A percentile compares a stretch with the other conserved stretches of the same genome.
These are phyloP conservation scores for Metaphire vulgaris DNA, from an alignment of 1,140 invertebrate species.

Conservation along the genomic window DNA sequence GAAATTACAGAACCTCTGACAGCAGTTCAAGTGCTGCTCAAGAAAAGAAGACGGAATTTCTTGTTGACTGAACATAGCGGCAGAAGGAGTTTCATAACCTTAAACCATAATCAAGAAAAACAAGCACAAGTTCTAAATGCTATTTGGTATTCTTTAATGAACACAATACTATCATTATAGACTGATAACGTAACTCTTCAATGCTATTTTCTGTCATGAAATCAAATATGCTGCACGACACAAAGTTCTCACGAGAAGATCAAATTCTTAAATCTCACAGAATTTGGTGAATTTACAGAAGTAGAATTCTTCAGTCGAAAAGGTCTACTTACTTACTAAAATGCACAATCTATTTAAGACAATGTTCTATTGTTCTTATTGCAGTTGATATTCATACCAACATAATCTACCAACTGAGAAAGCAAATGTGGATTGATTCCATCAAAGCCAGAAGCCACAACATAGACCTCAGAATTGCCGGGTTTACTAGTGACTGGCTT, in stretches of 20 bases:
- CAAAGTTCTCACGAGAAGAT: too few relatives aligned
- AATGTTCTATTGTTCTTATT: too few relatives aligned
- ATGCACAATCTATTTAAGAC: too few relatives aligned
- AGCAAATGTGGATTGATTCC: slow-evolving; percentile 51
- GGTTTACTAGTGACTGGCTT: slow-evolving; percentile 86
- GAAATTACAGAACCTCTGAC: slow-evolving; percentile 34
- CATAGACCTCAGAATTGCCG: slow-evolving; percentile 88
- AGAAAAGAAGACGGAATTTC: slow-evolving; percentile 64
- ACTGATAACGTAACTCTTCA: slow-evolving; percentile 1
- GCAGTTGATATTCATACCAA: slow-evolving; percentile 8
- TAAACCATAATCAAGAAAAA: slow-evolving; percentile 23
- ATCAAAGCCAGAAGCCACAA: slow-evolving; percentile 67
- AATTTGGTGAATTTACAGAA: too few relatives aligned
- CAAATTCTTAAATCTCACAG: too few relatives aligned
- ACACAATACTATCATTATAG: neutral
- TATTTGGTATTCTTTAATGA: slow-evolving; percentile 8
- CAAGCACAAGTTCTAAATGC: too few relatives aligned
- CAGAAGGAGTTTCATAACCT: slow-evolving; percentile 28
- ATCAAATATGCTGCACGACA: slow-evolving; percentile 31
- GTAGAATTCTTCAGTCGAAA: too few relatives aligned
- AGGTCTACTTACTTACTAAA: too few relatives aligned
- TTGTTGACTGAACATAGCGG: slow-evolving; percentile 58
- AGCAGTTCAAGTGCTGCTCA: slow-evolving; percentile 61
- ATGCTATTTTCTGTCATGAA: neutral
- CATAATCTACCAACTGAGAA: neutral